These are phyloP conservation scores for Zaprionus vittiger DNA, from an alignment of 1,140 invertebrate species.

Conservation along the genomic window DNA sequence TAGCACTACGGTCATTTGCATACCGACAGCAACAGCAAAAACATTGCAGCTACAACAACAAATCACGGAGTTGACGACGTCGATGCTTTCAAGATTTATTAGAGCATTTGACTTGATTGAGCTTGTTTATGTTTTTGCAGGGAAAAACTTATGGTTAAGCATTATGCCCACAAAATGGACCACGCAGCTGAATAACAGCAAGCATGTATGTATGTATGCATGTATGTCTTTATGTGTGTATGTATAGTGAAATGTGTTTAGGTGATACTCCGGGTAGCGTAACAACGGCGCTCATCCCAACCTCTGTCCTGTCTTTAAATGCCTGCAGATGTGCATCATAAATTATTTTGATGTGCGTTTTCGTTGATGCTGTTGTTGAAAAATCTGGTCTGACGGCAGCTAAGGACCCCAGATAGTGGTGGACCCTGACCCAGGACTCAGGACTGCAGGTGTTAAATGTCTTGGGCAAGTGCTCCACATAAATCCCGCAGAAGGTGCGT, in stretches of 20 bases:
- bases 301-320: conserved; percentile 33
- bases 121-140: conserved; percentile 81
- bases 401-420: conserved; percentile 41
- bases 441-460: conserved; percentile 75
- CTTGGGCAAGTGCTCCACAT: conserved; percentile 71
- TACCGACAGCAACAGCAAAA: conserved; percentile 40
- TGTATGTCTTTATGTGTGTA: conserved; percentile 1
- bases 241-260: conserved; percentile 22
- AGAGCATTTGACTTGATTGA: conserved; percentile 81
- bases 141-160: conserved; percentile 75
- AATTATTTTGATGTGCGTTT: conserved; percentile 79
- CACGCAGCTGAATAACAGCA: conserved; percentile 45
- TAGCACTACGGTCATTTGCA: conserved; percentile 61
- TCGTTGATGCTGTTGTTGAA: conserved; percentile 61
- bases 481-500: conserved; percentile 59
- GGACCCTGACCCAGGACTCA: conserved; percentile 9
- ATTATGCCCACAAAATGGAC: conserved; percentile 78
- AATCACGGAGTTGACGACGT: conserved; percentile 41
- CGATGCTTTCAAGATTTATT: conserved; percentile 73
- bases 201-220: conserved; percentile 29
- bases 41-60: conserved; percentile 14
- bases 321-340: conserved; percentile 71
- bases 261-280: conserved; percentile 33
- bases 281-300: conserved; percentile 39
- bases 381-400: conserved; percentile 63